Conservation (phyloP, 2,888 invertebrate species). For the Chrysolina oricalcia region DNA sequence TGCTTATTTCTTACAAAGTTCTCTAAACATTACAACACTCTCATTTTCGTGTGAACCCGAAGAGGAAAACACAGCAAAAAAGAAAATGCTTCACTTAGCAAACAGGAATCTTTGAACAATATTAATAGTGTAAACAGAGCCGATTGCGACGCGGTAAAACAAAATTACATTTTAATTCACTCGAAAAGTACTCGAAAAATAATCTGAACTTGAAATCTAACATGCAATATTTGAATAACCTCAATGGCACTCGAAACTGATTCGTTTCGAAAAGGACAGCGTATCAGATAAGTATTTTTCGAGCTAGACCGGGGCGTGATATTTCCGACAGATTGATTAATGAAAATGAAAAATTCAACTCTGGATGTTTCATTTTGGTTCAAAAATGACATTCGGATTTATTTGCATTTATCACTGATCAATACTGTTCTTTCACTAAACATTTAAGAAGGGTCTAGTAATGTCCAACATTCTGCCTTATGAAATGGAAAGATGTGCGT, state of each 20-base stretch:
- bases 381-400: too few relatives aligned
- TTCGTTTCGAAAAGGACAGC: constrained; percentile 32
- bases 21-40: too few relatives aligned
- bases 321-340: neutral
- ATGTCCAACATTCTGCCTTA: too few relatives aligned
- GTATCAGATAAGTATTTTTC: constrained; percentile 27
- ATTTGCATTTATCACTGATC: too few relatives aligned
- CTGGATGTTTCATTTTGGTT: neutral
- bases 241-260: constrained; percentile 35
- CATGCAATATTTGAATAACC: constrained; percentile 46
- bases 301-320: neutral
- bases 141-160: constrained; percentile 19
- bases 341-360: neutral
- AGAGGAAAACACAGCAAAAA: too few relatives aligned
- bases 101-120: too few relatives aligned
- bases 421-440: too few relatives aligned
- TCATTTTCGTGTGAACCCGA: too few relatives aligned
- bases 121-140: neutral
- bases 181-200: constrained; percentile 38
- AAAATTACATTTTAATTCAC: constrained; percentile 37
- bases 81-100: too few relatives aligned
- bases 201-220: constrained; percentile 41
- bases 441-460: too few relatives aligned
- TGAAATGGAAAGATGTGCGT: too few relatives aligned
- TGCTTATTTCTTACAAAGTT: too few relatives aligned